Evolutionary conservation across 2,113 vertebrate genomes (phyloP).

Genomic region (Nesoenas mayeri): DNA sequence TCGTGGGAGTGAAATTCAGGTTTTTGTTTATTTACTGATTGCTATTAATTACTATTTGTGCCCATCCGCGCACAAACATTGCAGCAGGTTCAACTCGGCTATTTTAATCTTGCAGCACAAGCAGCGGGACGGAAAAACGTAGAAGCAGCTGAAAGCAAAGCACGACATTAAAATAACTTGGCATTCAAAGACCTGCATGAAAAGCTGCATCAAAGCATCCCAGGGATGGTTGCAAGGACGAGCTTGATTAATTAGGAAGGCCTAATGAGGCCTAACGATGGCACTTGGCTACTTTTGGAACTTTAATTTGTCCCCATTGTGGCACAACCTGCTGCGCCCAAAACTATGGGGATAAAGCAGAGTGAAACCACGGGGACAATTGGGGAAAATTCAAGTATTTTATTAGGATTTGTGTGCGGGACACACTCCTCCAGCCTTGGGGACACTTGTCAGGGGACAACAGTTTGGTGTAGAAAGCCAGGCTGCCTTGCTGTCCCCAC

Average conservation of each 20-base stretch:
- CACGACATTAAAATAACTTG: background rate
- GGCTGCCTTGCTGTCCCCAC: background rate
- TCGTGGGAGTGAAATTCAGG: background rate
- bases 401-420: too few relatives aligned
- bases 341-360: too few relatives aligned
- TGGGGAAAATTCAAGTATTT: too few relatives aligned
- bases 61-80: rapidly evolving
- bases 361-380: too few relatives aligned
- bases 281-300: background rate
- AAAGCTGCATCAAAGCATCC: background rate
- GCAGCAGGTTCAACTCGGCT: background rate
- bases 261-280: background rate
- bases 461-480: background rate
- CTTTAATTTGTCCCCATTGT: rapidly evolving
- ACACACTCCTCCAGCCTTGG: background rate
- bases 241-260: background rate
- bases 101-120: background rate
- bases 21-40: background rate
- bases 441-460: background rate
- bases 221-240: background rate
- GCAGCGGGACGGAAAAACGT: background rate
- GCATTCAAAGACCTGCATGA: background rate
- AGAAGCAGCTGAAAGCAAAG: background rate
- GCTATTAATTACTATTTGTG: background rate
- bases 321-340: too few relatives aligned